Conservation (phyloP, 2,888 invertebrate genomes). For the Caenorhabditis doughertyi region DNA sequence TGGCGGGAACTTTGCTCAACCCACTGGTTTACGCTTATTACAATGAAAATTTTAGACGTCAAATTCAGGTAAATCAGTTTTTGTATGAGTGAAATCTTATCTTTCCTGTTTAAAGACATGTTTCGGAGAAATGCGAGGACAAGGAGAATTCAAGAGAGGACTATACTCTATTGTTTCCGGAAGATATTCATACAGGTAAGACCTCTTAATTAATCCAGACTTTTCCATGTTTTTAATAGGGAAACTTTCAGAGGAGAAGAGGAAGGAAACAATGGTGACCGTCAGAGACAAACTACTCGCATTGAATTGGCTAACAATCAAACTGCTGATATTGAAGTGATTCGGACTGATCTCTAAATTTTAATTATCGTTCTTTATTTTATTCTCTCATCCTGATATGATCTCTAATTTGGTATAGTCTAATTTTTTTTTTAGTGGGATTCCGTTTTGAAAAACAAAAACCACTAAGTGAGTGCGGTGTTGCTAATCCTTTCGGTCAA, state of each 20-base stretch:
- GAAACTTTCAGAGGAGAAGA: slow-evolving; percentile 63
- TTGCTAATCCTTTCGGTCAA: slow-evolving; percentile 36
- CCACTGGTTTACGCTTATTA: slow-evolving; percentile 85
- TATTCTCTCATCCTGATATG: not conserved
- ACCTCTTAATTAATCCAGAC: not conserved
- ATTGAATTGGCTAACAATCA: slow-evolving; percentile 54
- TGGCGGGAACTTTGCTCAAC: slow-evolving; percentile 95
- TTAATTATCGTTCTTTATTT: not conserved
- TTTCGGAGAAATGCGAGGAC: slow-evolving; percentile 60
- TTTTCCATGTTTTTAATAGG: slow-evolving; percentile 24
- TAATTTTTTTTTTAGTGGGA: not conserved
- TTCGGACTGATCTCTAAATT: slow-evolving; percentile 53
- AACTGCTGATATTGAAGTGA: slow-evolving; percentile 53
- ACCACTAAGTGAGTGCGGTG: slow-evolving; percentile 5
- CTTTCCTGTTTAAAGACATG: slow-evolving; percentile 43
- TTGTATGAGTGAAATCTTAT: not conserved
- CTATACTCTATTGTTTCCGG: slow-evolving; percentile 63
- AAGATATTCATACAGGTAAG: slow-evolving; percentile 52
- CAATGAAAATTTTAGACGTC: slow-evolving; percentile 75
- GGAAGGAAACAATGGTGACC: slow-evolving; percentile 18
- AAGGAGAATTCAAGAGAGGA: slow-evolving; percentile 62
- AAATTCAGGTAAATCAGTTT: slow-evolving; percentile 66
- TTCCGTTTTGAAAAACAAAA: not conserved
- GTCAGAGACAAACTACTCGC: slow-evolving; percentile 54
- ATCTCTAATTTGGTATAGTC: not conserved